Percentiles rank a stretch among this genome's conserved stretches.
phyloP scores from a whole-genome alignment of 2,113 vertebrate genomes.

The Xiphophorus maculatus region DNA sequence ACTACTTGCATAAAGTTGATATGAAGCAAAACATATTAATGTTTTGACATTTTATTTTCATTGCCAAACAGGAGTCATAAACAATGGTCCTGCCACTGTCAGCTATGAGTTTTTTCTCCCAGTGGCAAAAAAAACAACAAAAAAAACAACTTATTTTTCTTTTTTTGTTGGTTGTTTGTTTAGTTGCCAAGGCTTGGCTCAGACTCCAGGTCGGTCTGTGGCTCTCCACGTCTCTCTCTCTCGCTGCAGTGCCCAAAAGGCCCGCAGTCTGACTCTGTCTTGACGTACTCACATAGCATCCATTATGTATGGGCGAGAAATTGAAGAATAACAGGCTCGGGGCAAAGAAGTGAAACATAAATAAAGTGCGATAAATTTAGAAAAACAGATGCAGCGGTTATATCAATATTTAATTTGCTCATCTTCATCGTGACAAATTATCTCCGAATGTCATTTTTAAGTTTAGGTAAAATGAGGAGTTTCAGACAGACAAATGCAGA shows the following conservation, averaged over 20 bases:
- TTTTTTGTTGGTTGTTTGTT: slow-evolving; percentile 36
- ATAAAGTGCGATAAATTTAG: slow-evolving; percentile 62
- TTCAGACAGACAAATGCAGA: no score
- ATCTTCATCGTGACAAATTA: no score
- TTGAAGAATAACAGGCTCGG: slow-evolving; percentile 70
- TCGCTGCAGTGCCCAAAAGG: slow-evolving; percentile 63
- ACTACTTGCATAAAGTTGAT: no score
- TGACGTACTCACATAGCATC: slow-evolving; percentile 72
- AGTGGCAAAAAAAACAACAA: slow-evolving; percentile 33
- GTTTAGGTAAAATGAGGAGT: no score
- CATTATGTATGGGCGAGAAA: slow-evolving; percentile 79
- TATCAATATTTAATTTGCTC: slow-evolving; percentile 44
- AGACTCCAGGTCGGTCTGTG: slow-evolving; percentile 53
- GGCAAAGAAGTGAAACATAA: slow-evolving; percentile 67
- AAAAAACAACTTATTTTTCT: neutral
- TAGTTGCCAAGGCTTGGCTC: slow-evolving; percentile 71
- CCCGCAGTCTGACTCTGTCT: slow-evolving; percentile 66
- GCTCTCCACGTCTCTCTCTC: slow-evolving; percentile 47
- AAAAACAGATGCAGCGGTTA: slow-evolving; percentile 24
- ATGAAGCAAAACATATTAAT: slow-evolving; percentile 2
- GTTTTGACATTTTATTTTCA: slow-evolving; percentile 17
- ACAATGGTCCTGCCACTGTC: slow-evolving; percentile 32
- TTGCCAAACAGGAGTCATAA: slow-evolving; percentile 38
- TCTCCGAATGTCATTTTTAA: no score
- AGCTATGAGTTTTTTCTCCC: slow-evolving; percentile 45